Percentiles rank a stretch among this genome's conserved stretches.
These are phyloP conservation scores for Saccostrea glomerata DNA, from an alignment of 1,140 invertebrate genomes.

Conservation along the genomic window DNA sequence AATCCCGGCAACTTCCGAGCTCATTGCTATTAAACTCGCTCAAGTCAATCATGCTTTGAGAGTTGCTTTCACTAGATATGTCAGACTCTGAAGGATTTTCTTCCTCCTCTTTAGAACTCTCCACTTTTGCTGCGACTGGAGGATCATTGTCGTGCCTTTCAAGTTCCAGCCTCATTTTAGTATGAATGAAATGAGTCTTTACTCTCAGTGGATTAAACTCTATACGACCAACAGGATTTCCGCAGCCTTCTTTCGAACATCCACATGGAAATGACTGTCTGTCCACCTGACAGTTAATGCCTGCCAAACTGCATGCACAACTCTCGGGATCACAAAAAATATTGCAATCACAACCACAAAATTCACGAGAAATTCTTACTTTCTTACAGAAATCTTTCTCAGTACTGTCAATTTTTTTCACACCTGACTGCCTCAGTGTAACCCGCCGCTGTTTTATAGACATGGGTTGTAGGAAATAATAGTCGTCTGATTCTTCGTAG, in stretches of 20 bases:
- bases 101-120: not conserved
- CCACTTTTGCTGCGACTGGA: not conserved
- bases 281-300: constrained; percentile 98
- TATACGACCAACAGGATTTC: constrained; percentile 93
- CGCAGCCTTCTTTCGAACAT: constrained; percentile 95
- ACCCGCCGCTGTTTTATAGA: constrained; percentile 93
- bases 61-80: constrained; percentile 40
- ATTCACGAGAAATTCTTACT: constrained; percentile 92
- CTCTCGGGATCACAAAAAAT: constrained; percentile 95
- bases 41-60: constrained; percentile 63
- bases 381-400: constrained; percentile 97
- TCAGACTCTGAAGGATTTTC: constrained; percentile 27
- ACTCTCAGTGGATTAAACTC: constrained; percentile 98
- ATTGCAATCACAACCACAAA: constrained; percentile 96
- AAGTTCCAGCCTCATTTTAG: constrained; percentile 94
- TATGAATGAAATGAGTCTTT: constrained; percentile 98
- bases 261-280: constrained; percentile 97
- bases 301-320: constrained; percentile 94
- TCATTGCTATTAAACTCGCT: constrained; percentile 77
- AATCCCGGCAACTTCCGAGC: constrained; percentile 76
- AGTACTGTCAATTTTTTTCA: constrained; percentile 93
- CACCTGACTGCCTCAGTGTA: constrained; percentile 91
- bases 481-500: constrained; percentile 84
- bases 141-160: constrained; percentile 86
- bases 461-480: constrained; percentile 94